A percentile compares a stretch with the other conserved stretches of the same genome.
phyloP scores from a whole-genome alignment of 2,797 vertebrate genomes.

The Nannoperca australis region DNA sequence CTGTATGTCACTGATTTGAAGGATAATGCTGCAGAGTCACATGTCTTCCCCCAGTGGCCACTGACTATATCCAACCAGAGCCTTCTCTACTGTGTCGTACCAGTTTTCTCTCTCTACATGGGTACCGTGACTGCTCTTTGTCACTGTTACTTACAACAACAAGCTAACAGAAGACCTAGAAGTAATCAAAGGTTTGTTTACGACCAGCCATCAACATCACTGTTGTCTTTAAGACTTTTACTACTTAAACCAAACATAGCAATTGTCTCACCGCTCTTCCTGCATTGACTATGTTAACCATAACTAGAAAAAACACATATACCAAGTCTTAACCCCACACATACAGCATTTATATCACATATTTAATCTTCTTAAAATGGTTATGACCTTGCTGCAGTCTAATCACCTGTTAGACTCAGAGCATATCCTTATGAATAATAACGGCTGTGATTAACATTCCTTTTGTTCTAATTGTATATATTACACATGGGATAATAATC shows the following conservation, averaged over 20 bases:
- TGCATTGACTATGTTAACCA: not conserved
- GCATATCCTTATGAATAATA: constrained; percentile 15
- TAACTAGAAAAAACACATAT: not conserved
- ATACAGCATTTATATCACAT: not conserved
- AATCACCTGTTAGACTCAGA: constrained; percentile 23
- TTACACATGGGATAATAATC: not conserved
- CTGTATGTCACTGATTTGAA: constrained; percentile 39
- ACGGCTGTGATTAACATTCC: not conserved
- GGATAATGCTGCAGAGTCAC: constrained; percentile 39
- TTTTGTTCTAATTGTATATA: not conserved
- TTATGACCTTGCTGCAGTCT: not conserved
- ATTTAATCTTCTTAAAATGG: not conserved
- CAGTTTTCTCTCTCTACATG: not conserved
- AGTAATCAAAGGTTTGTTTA: not conserved
- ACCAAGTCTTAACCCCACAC: not conserved
- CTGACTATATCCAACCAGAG: constrained; percentile 17
- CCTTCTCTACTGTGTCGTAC: not conserved
- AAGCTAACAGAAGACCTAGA: not conserved
- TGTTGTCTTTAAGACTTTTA: not conserved
- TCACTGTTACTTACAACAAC: not conserved
- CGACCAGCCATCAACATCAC: not conserved
- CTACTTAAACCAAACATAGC: not conserved
- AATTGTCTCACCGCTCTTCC: not conserved
- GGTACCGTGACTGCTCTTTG: not conserved
- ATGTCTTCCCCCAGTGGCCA: constrained; percentile 29